Conservation (phyloP, 2,888 invertebrate species). For the Drosophila kuntzei region DNA sequence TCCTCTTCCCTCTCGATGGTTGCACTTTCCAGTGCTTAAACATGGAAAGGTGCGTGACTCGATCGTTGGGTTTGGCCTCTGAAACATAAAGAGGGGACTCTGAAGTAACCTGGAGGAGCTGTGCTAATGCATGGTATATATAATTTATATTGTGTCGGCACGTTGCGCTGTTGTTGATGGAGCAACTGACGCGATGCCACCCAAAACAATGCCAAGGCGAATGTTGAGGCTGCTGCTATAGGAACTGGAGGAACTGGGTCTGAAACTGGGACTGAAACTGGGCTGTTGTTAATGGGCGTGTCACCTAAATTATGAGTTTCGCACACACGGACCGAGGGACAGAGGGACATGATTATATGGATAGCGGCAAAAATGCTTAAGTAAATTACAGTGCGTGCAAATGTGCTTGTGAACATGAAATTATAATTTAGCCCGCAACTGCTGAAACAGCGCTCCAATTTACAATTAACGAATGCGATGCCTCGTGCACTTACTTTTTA, state of each 20-base stretch:
- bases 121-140: constrained; percentile 68
- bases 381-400: constrained; percentile 82
- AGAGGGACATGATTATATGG: constrained; percentile 59
- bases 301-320: constrained; percentile 82
- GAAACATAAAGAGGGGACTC: not conserved
- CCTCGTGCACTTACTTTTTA: constrained; percentile 64
- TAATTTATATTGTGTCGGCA: constrained; percentile 83
- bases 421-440: constrained; percentile 71
- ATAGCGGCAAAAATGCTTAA: constrained; percentile 77
- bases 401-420: constrained; percentile 82
- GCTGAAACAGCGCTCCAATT: constrained; percentile 65
- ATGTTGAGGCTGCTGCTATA: not conserved
- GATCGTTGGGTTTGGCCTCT: constrained; percentile 37
- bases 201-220: constrained; percentile 50
- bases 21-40: constrained; percentile 1
- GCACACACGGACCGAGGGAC: constrained; percentile 58
- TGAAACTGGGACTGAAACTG: constrained; percentile 13
- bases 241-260: constrained; percentile 1
- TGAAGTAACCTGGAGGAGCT: constrained; percentile 12
- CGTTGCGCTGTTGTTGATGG: constrained; percentile 71
- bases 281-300: constrained; percentile 78
- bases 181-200: constrained; percentile 80
- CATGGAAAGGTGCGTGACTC: constrained; percentile 62
- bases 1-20: not conserved
- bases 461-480: constrained; percentile 70